Conservation (phyloP, 2,113 vertebrate genomes). For the Lethenteron reissneri region DNA sequence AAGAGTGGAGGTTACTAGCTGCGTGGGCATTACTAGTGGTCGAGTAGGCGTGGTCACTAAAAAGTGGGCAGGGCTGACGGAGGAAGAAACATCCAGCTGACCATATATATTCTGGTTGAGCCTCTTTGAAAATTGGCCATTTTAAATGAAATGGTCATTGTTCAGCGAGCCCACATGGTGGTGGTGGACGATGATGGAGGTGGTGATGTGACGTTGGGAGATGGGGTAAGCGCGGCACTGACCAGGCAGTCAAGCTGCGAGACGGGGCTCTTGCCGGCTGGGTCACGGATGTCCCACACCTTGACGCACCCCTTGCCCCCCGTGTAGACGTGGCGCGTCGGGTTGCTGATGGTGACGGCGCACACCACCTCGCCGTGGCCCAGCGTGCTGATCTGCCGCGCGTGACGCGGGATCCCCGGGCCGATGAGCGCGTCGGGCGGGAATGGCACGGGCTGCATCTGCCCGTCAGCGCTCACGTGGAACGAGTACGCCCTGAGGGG, state of each 20-base stretch:
- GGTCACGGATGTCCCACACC: slow-evolving; percentile 97
- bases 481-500: slow-evolving; percentile 62
- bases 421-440: slow-evolving; percentile 77
- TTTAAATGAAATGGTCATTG: neutral
- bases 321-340: slow-evolving; percentile 76
- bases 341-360: slow-evolving; percentile 89
- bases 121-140: neutral
- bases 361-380: slow-evolving; percentile 86
- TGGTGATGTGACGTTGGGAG: neutral
- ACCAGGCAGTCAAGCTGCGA: slow-evolving; percentile 92
- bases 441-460: slow-evolving; percentile 92
- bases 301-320: slow-evolving; percentile 89
- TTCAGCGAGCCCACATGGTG: neutral
- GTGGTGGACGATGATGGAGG: neutral
- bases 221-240: slow-evolving; percentile 12
- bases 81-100: neutral
- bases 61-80: neutral
- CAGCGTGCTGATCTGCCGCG: slow-evolving; percentile 82
- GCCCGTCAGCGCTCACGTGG: slow-evolving; percentile 73
- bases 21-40: too few relatives aligned
- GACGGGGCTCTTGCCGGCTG: slow-evolving; percentile 82
- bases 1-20: too few relatives aligned
- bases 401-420: slow-evolving; percentile 69
- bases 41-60: neutral
- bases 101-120: neutral